Conservation (phyloP, 1,140 invertebrate genomes). For the Oppia nitens region DNA sequence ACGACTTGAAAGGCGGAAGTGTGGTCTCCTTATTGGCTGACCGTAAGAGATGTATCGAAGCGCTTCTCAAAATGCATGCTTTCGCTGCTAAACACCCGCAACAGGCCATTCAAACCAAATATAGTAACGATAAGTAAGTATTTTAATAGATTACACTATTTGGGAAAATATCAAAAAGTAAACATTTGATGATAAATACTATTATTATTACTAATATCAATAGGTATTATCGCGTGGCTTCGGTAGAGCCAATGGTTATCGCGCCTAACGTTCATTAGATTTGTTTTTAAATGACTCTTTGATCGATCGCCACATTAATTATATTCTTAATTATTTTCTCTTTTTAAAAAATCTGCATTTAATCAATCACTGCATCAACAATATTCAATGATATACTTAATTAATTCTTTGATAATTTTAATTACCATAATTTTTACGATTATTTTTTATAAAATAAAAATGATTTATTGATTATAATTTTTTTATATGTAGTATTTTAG, state of each 20-base stretch:
- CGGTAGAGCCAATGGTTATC: neutral
- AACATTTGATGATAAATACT: too few relatives aligned
- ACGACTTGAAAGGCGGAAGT: neutral
- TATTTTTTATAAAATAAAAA: neutral
- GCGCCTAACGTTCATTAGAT: neutral
- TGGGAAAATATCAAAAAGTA: neutral
- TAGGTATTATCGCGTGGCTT: neutral
- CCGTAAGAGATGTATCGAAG: slow-evolving; percentile 7
- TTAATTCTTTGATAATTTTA: too few relatives aligned
- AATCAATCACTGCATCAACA: too few relatives aligned
- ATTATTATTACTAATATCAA: neutral
- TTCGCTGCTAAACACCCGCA: slow-evolving; percentile 13
- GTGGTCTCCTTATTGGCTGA: neutral
- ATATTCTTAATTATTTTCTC: too few relatives aligned
- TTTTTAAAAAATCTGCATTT: too few relatives aligned
- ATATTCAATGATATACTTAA: too few relatives aligned
- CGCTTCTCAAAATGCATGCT: slow-evolving; percentile 2
- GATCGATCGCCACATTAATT: too few relatives aligned
- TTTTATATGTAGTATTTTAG: too few relatives aligned
- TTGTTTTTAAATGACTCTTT: too few relatives aligned
- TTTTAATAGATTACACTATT: neutral
- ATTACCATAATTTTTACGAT: too few relatives aligned
- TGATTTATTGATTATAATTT: too few relatives aligned
- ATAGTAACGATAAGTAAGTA: slow-evolving; percentile 1
- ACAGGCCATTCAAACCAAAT: slow-evolving; percentile 12